phyloP scores from a whole-genome alignment of 2,113 vertebrate species.

The Crypturellus undulatus region DNA sequence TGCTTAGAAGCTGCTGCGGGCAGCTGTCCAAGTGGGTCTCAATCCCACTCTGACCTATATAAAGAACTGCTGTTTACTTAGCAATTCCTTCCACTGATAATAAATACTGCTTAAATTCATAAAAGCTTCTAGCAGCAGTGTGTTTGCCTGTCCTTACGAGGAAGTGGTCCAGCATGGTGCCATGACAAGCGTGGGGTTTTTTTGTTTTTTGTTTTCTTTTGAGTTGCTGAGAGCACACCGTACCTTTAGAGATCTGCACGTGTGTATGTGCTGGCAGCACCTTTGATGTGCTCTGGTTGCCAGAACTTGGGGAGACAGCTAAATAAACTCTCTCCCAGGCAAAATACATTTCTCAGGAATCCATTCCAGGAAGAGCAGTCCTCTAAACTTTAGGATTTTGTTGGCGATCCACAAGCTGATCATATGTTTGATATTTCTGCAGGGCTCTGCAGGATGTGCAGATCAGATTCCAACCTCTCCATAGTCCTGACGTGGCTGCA shows the following conservation, averaged over 20 bases:
- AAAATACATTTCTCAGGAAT: background rate
- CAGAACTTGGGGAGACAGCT: background rate
- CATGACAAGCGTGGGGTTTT: background rate
- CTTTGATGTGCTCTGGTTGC: fast-evolving
- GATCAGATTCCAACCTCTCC: constrained; percentile 94
- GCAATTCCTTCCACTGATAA: background rate
- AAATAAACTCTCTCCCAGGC: background rate
- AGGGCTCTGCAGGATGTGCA: constrained; percentile 97
- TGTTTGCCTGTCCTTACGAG: background rate
- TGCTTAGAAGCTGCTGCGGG: background rate
- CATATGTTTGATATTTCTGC: background rate
- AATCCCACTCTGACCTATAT: background rate
- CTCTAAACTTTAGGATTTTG: background rate
- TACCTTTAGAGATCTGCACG: background rate
- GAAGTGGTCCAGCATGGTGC: background rate
- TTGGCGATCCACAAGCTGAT: background rate
- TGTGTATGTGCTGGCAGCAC: background rate
- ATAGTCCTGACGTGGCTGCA: constrained; percentile 75
- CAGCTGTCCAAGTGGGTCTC: background rate
- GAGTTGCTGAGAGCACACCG: fast-evolving
- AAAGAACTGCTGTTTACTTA: background rate
- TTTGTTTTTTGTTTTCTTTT: background rate
- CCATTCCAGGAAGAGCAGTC: background rate
- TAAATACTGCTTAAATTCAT: background rate
- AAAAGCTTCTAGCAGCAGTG: background rate